Percentiles rank a stretch among this genome's conserved stretches.
phyloP scores from a whole-genome alignment of 2,113 vertebrate species.

The Theropithecus gelada region DNA sequence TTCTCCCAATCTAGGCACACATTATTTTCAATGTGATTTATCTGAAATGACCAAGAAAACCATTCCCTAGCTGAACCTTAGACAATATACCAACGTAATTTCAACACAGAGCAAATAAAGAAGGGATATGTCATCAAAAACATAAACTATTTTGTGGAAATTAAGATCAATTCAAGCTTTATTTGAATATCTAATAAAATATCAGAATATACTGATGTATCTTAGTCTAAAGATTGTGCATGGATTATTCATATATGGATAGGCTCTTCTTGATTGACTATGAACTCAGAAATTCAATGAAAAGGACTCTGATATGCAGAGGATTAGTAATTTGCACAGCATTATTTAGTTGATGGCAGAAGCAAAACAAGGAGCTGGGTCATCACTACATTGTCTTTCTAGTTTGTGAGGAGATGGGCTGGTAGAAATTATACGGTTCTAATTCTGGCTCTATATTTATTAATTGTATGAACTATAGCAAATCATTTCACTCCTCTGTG shows the following conservation, averaged over 20 bases:
- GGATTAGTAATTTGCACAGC: not conserved
- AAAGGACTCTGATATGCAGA: not conserved
- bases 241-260: not conserved
- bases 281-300: not conserved
- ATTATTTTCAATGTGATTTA: not conserved
- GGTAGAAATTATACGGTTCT: not conserved
- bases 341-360: not conserved
- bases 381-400: not conserved
- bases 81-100: not conserved
- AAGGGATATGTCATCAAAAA: not conserved
- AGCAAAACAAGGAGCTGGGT: not conserved
- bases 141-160: not conserved
- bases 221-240: not conserved
- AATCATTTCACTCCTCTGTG: not conserved
- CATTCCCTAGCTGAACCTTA: not conserved
- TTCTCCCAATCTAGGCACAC: not conserved
- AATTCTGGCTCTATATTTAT: not conserved
- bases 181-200: not conserved
- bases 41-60: not conserved
- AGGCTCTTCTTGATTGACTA: not conserved
- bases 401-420: not conserved
- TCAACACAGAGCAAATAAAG: not conserved
- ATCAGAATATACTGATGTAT: not conserved
- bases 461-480: not conserved
- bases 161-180: not conserved